Evolutionary conservation across 2,797 vertebrate genomes (phyloP).

Genomic region (Pseudochromis fuscus): DNA sequence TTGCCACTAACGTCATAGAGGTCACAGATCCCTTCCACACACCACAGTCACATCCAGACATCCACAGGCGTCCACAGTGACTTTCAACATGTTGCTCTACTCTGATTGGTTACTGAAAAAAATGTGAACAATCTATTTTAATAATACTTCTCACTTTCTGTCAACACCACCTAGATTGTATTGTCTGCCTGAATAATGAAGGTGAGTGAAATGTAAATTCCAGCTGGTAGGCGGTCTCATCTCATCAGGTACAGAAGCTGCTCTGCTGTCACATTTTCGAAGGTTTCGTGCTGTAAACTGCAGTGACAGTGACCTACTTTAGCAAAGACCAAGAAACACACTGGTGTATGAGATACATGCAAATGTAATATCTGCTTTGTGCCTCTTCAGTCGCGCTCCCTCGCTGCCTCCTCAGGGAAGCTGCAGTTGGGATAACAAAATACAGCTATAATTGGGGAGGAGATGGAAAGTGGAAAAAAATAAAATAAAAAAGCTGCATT

Average conservation of each 20-base stretch:
- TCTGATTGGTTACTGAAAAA: too few relatives aligned
- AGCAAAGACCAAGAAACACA: conserved; percentile 17
- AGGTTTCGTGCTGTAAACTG: conserved; percentile 18
- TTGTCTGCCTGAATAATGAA: not conserved
- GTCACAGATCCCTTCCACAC: too few relatives aligned
- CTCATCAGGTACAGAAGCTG: conserved; percentile 16
- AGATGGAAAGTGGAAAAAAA: too few relatives aligned
- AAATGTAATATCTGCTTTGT: conserved; percentile 40
- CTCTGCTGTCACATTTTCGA: conserved; percentile 22
- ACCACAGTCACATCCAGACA: too few relatives aligned
- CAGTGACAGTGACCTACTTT: conserved; percentile 64
- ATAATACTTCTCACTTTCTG: not conserved
- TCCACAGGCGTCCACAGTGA: too few relatives aligned
- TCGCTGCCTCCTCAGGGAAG: conserved; percentile 34
- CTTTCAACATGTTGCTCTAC: too few relatives aligned
- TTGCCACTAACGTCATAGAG: too few relatives aligned
- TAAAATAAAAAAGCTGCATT: too few relatives aligned
- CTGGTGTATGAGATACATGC: conserved; percentile 33
- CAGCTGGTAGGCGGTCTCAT: conserved; percentile 5
- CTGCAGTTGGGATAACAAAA: conserved; percentile 31
- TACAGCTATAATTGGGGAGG: conserved; percentile 50
- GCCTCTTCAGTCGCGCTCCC: conserved; percentile 13
- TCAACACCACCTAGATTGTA: not conserved
- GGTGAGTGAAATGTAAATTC: conserved; percentile 24
- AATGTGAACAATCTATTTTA: not conserved